Base-by-base conservation (phyloP, 2,113 vertebrate genomes). In the Oreochromis tanganicae region DNA sequence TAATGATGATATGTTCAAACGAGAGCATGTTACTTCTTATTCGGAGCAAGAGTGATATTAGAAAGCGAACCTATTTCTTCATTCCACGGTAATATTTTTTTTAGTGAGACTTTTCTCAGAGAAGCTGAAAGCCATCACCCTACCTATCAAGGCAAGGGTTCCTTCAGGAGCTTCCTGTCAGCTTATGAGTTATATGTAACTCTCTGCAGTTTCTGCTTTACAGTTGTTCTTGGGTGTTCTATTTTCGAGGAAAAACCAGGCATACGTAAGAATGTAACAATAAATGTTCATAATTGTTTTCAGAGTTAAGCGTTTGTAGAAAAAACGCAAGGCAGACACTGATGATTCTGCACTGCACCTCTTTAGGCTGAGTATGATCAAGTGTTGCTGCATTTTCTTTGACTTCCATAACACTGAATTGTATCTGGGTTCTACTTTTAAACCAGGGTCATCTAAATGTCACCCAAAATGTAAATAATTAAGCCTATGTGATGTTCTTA, bases 81-180 rank as follows among this genome's bases (percentile, higher is more conserved):
- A 32, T 32, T 17, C 34, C n/a, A 48, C 29, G 34, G 4, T 21
- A 17, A 36, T 14, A 5, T 21, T 80, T 21, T 90, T 59, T 59
- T 29, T 63, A 57, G 55, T 4, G 7, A 85, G 48, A 66, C 8
- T 55, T 83, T 73, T 92, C 73, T 87, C 16, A 6, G 9, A 78
- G 81, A 75, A 83, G 83, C 66, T 90, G 82, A 87, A 84, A 89
- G 85, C 66, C 84, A 80, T 89, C 66, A 88, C 16, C 48, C 81
- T 38, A 34, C 75, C 48, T 59, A 90, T 91, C 87, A 81, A 61
- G 68, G 61, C 66, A 91, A 87, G 21, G 13, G 55, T 75, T 92
- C 83, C 79, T 86, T 73, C 59, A 86, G 83, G 89, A 80, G 7
- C 59, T 79, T 21, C 50, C 11, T 85, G 84, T 85, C 87, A 85